Percentiles rank a stretch among this genome's conserved stretches.
phyloP scores from a whole-genome alignment of 2,113 vertebrate genomes.

The Gambusia holbrooki region DNA sequence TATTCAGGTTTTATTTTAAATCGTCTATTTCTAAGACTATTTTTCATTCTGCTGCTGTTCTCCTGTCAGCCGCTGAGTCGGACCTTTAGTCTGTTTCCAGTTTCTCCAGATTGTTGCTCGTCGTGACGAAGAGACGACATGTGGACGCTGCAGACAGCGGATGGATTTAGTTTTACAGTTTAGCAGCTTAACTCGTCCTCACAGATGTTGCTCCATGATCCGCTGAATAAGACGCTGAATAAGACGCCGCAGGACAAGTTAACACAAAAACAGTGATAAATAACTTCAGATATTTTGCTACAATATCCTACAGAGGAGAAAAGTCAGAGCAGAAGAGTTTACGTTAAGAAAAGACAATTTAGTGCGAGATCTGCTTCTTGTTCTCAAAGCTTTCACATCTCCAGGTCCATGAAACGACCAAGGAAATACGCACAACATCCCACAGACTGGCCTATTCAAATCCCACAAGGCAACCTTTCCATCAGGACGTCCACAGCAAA shows the following conservation, averaged over 20 bases:
- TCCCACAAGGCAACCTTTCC: constrained; percentile 1
- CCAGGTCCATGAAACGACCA: constrained; percentile 7
- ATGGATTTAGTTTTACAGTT: constrained; percentile 25
- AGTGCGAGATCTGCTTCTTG: constrained; percentile 22
- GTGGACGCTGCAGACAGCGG: constrained; percentile 19
- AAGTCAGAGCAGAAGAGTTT: background rate
- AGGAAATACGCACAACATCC: constrained; percentile 14
- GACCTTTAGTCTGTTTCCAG: background rate
- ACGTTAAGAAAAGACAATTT: background rate
- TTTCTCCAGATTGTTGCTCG: constrained; percentile 28
- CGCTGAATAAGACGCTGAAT: constrained; percentile 14
- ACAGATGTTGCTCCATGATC: constrained; percentile 46
- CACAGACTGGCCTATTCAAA: background rate
- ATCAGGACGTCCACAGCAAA: too few species aligned
- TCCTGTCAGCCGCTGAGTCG: constrained; percentile 18
- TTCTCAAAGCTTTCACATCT: constrained; percentile 20
- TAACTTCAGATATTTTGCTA: background rate
- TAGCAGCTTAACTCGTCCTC: constrained; percentile 35
- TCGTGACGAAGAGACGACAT: background rate
- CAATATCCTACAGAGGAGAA: constrained; percentile 2
- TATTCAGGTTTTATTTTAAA: background rate
- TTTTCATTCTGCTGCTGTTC: too few species aligned
- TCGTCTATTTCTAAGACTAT: background rate
- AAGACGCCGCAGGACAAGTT: constrained; percentile 16
- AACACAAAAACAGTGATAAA: constrained; percentile 3